Evolutionary conservation across 1,140 invertebrate species (phyloP).

Genomic region (Bombus pyrosoma): DNA sequence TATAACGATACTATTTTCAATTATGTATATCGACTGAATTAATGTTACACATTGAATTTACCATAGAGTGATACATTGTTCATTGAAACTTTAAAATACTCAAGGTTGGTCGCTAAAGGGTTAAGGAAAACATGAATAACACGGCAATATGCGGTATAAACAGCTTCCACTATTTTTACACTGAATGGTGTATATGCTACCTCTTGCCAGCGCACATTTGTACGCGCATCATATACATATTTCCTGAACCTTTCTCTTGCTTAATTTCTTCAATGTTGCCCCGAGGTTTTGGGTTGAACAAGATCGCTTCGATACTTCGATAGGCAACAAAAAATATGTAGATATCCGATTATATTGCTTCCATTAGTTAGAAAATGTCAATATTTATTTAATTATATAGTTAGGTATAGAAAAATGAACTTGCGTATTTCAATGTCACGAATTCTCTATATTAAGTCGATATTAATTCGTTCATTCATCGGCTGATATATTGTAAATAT

Average conservation of each 20-base stretch:
- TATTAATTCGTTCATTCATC: background rate
- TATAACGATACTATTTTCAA: background rate
- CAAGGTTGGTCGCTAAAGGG: background rate
- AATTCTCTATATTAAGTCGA: background rate
- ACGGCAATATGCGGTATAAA: background rate
- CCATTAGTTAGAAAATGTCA: background rate
- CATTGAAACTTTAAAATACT: background rate
- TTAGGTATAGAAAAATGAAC: background rate
- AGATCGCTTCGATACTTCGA: too few species aligned
- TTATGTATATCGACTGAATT: background rate
- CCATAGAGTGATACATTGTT: background rate
- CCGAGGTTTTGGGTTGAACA: background rate
- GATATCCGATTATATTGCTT: background rate
- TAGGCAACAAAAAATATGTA: too few species aligned
- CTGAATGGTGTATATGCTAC: conserved; percentile 38
- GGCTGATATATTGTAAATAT: background rate
- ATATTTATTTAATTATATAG: conserved; percentile 20
- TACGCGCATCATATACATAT: conserved; percentile 25
- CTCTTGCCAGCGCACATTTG: conserved; percentile 49
- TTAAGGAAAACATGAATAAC: conserved; percentile 20
- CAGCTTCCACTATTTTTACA: conserved; percentile 56
- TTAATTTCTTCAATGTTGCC: conserved; percentile 6
- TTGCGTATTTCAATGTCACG: background rate
- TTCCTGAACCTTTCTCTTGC: conserved; percentile 17
- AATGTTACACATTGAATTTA: background rate